Evolutionary conservation across 2,888 invertebrate species (phyloP).

Genomic region (Amiota communis): DNA sequence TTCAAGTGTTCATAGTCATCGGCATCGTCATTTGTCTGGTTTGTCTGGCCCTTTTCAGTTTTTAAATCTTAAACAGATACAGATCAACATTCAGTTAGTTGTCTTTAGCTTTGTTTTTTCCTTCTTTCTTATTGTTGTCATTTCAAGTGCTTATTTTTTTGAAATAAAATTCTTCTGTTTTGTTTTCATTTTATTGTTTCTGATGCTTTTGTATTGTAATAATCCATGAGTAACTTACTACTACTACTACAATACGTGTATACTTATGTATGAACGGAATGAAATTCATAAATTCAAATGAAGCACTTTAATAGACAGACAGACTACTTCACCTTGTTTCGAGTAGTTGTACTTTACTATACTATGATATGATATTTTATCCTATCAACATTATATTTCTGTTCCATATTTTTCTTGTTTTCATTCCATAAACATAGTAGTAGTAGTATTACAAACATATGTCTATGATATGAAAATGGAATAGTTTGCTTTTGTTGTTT

Average conservation of each 20-base stretch:
- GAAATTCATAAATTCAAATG: constrained; percentile 65
- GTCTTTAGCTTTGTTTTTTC: neutral
- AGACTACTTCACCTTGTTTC: constrained; percentile 11
- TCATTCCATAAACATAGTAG: too few species aligned
- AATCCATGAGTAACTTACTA: constrained; percentile 42
- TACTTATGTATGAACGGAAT: constrained; percentile 7
- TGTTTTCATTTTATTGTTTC: too few species aligned
- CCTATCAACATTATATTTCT: too few species aligned
- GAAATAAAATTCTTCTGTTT: too few species aligned
- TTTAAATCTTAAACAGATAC: neutral
- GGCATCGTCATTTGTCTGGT: constrained; percentile 43
- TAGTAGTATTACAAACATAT: too few species aligned
- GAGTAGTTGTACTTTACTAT: too few species aligned
- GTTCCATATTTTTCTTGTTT: too few species aligned
- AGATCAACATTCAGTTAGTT: neutral
- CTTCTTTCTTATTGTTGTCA: constrained; percentile 11
- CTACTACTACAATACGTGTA: too few species aligned
- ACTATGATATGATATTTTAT: too few species aligned
- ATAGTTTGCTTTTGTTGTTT: too few species aligned
- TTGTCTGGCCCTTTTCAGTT: constrained; percentile 43
- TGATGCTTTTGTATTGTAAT: constrained; percentile 51
- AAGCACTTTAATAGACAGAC: constrained; percentile 45
- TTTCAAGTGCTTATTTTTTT: too few species aligned
- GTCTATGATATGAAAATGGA: too few species aligned
- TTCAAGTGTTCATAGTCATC: constrained; percentile 9